Percentiles rank a stretch among this genome's conserved stretches.
These are phyloP conservation scores for Platycheirus rosarum DNA, from an alignment of 2,888 invertebrate genomes.

Conservation along the genomic window DNA sequence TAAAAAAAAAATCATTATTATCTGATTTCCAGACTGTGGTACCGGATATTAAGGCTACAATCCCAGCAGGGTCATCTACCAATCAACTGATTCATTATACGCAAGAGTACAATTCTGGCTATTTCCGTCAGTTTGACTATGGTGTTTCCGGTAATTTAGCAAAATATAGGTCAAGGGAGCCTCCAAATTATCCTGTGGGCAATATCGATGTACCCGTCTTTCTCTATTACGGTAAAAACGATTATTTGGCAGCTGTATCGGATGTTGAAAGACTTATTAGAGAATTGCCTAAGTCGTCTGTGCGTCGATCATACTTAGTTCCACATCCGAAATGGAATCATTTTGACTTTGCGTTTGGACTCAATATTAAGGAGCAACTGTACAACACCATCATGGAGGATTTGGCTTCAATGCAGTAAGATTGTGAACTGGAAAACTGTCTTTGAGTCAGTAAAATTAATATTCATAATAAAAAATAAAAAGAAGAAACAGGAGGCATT, in stretches of 20 bases:
- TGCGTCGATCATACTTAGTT: conserved; percentile 75
- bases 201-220: conserved; percentile 76
- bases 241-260: conserved; percentile 77
- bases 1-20: too few species aligned
- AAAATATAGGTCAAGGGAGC: conserved; percentile 73
- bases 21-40: conserved; percentile 73
- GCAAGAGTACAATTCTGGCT: conserved; percentile 77
- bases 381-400: conserved; percentile 78
- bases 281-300: conserved; percentile 67
- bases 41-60: conserved; percentile 78
- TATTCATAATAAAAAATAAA: too few species aligned
- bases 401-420: conserved; percentile 3
- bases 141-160: conserved; percentile 75
- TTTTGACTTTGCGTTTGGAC: conserved; percentile 86
- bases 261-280: conserved; percentile 76
- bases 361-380: conserved; percentile 84
- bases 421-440: too few species aligned
- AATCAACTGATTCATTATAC: conserved; percentile 78
- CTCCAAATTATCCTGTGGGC: conserved; percentile 76
- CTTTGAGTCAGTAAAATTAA: too few species aligned
- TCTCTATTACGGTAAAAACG: conserved; percentile 78
- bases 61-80: conserved; percentile 78
- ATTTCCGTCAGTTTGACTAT: conserved; percentile 77
- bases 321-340: conserved; percentile 78
- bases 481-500: too few species aligned